Evolutionary conservation across 2,113 vertebrate genomes (phyloP), one percentile per base, ranked within the genome.

Genomic region (Engystomops pustulosus): DNA sequence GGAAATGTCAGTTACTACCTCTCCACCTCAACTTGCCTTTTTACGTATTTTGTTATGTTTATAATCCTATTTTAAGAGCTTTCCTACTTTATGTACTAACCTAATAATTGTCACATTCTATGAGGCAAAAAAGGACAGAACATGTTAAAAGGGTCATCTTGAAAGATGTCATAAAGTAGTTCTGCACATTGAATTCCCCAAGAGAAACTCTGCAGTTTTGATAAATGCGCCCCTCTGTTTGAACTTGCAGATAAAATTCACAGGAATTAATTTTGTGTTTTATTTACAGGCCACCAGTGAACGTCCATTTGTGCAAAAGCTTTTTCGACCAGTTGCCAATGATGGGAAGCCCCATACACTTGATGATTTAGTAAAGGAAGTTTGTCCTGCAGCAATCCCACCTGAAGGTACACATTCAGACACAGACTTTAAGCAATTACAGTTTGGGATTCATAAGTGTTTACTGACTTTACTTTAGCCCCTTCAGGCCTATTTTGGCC

Each of bases 301-400:
- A 77, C 91, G 95, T 67, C 97, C 97, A 71, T 99, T 98, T 91
- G 95, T 98, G 90, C 98, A 99, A 93, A 99, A 97, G 88, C 93
- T 96, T 20, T 99, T 98, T 91, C 97, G 97, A 45, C 97, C 98
- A 6, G 55, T 96, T 89, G 93, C 96, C 78, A 80, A 93, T 72
- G 96, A 98, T 87, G 97, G 97, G 82, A 93, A 93, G 11, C 41
- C 91, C 20, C 94, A 96, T 87, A 98, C 96, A 0, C 90, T 99
- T 32, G 95, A 95, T 38, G 97, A 97, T 90, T 94, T 99, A 79
- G 91, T 99, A 80, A 97, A 92, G 90, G 97, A 98, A 90, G 91
- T 94, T 88, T 96, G 93, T 89, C 97, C 98, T 53, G 88, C 91
- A 86, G 96, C 95, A 77, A 2, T 98, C 77, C n/a, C 90, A 65